A percentile compares a stretch with the other conserved stretches of the same genome.
phyloP scores from a whole-genome alignment of 1,140 invertebrate species.

The Caerostris darwini region DNA sequence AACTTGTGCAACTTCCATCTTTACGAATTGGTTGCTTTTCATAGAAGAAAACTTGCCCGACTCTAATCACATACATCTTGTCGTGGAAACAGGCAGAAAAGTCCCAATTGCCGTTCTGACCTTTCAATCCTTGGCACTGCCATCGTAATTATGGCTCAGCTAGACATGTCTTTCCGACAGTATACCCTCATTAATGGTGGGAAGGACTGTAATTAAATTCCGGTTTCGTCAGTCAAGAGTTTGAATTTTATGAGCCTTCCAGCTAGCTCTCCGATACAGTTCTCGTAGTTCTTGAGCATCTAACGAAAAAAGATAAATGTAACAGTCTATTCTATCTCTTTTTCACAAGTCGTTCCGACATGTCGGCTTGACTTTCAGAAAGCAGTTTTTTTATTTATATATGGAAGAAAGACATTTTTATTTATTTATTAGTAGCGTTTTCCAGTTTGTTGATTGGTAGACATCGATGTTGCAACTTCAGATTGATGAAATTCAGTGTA shows the following conservation, averaged over 20 bases:
- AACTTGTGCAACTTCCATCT: neutral
- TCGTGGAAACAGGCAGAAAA: constrained; percentile 1
- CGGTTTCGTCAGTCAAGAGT: constrained; percentile 34
- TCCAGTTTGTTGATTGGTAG: neutral
- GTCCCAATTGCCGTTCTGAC: neutral
- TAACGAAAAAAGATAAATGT: neutral
- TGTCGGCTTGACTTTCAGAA: neutral
- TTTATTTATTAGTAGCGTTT: neutral
- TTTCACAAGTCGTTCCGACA: neutral
- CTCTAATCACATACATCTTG: neutral
- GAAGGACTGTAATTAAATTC: constrained; percentile 62
- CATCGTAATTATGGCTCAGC: neutral
- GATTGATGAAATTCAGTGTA: neutral
- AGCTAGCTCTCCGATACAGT: constrained; percentile 22
- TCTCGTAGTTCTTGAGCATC: neutral
- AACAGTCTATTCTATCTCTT: neutral
- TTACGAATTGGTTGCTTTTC: neutral
- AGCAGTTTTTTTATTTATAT: neutral
- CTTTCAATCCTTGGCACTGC: neutral
- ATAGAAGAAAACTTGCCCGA: neutral
- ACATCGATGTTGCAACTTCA: neutral
- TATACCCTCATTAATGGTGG: constrained; percentile 45
- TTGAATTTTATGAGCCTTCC: constrained; percentile 1
- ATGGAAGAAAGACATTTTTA: neutral
- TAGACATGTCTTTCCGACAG: constrained; percentile 22